Evolutionary conservation across 2,797 vertebrate species (phyloP), one percentile per base, ranked within the genome.

Genomic region (Oryzias dopingdopingensis): DNA sequence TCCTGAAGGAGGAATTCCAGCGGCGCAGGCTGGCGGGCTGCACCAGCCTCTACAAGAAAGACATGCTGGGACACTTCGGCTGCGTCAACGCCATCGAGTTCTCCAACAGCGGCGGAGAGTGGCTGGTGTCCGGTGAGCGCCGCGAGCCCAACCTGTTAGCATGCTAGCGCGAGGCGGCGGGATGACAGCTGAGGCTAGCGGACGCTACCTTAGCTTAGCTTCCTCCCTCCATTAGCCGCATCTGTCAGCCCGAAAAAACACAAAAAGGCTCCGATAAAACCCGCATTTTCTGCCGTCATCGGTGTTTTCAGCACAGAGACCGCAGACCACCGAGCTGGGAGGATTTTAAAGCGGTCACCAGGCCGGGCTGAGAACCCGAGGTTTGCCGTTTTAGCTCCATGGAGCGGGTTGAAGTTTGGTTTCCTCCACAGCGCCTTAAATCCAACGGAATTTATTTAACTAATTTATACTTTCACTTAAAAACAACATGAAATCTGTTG

Each of bases 41-140:
- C 91, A 92, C 92, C 66, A 96, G 94, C 85, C 95, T 99, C 85
- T 99, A 90, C 92, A 95, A 95, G 91, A 96, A 95, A 86, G 95
- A 98, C 72, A 93, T 98, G 88, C 94, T 97, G 71, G 97, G 96
- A 49, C 97, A 99, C 88, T 99, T 97, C 89, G 97, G 97, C 83
- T 99, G 97, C 83, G 97, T 99, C 91, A 99, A 99, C 92, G 97
- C 97, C 90, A 97, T 99, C 79, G 97, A 99, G 93, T 99, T 99
- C 89, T 98, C 96, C 92, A 96, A 97, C 92, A 94, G 91, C 92
- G 96, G 96, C 82, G 97, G 97, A 48, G 94, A 96, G 86, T 96
- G 95, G 95, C 93, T 98, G 79, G 97, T 98, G 89, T 99, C 97
- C 77, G 97, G 97, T 96, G 92, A 92, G 92, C 78, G 82, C 81